Evolutionary conservation across 2,888 invertebrate genomes (phyloP), one percentile per base, ranked within the genome.

Genomic region (Octodonta nipae): DNA sequence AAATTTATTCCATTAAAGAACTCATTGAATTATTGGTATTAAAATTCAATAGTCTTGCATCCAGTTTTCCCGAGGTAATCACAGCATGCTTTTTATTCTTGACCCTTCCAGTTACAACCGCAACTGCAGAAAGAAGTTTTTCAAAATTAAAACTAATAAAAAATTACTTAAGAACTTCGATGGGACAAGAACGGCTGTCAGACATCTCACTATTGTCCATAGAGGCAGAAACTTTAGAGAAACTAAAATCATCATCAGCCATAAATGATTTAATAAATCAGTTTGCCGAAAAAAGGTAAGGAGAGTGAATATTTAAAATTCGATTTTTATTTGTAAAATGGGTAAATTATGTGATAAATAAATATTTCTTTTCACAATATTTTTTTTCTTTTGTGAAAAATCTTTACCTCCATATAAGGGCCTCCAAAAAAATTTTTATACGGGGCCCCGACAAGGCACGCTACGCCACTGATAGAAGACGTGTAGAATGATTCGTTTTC

Each of bases 101-200:
- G n/a, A n/a, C n/a, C 35, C 41, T 41, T 38, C 37, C 35, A 27
- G 38, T 37, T 40, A 38, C 40, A 40, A 41, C 39, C 28, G 35
- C 39, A 39, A n/a, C n/a, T n/a, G n/a, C n/a, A n/a, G n/a, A n/a
- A n/a, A n/a, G n/a, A n/a, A n/a, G n/a, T n/a, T n/a, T n/a, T n/a
- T n/a, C n/a, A n/a, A n/a, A n/a, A n/a, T n/a, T n/a, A n/a, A 33
- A 22, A 30, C 34, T 28, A 36, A 41, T 35, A 14, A 37, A 35
- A 35, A 37, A 36, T 34, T 37, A 37, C 24, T 10, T 43, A 31
- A 41, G 39, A 14, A 41, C 27, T 41, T 41, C 38, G n/a, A 40
- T 40, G 35, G 35, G 29, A 28, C 33, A 38, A 11, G 31, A 29
- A 37, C 30, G 33, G n/a, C 34, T 34, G 13, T 35, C 38, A 36